Evolutionary conservation across 2,113 vertebrate genomes (phyloP).

Genomic region (Carollia perspicillata): DNA sequence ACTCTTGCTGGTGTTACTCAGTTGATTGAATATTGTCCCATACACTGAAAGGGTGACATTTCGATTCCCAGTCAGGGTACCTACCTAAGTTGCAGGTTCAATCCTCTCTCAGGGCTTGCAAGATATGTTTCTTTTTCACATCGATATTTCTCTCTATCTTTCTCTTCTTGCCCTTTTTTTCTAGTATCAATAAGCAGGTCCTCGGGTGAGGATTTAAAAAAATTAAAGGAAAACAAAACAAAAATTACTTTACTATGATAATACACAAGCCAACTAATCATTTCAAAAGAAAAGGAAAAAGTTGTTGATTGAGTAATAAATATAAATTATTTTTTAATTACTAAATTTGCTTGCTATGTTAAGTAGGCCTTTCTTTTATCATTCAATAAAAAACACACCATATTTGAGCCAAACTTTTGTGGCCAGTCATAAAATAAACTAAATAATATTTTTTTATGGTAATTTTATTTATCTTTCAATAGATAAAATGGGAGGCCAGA

Average conservation of each 20-base stretch:
- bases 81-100: too few relatives aligned
- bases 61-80: too few relatives aligned
- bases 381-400: background rate
- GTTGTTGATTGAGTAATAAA: background rate
- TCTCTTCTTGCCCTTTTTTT: too few relatives aligned
- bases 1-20: too few relatives aligned
- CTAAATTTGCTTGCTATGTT: background rate
- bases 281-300: background rate
- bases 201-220: too few relatives aligned
- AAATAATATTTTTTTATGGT: background rate
- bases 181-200: too few relatives aligned
- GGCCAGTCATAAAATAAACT: background rate
- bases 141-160: too few relatives aligned
- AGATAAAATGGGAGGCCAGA: background rate
- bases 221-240: too few relatives aligned
- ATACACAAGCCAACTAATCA: background rate
- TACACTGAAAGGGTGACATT: too few relatives aligned
- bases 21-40: too few relatives aligned
- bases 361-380: background rate
- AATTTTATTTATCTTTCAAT: background rate
- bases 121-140: too few relatives aligned
- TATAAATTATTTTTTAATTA: background rate
- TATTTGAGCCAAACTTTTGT: background rate
- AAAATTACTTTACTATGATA: background rate
- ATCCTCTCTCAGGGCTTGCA: too few relatives aligned